These are phyloP conservation scores for Oedothorax gibbosus DNA, from an alignment of 1,140 invertebrate species.

Conservation along the genomic window DNA sequence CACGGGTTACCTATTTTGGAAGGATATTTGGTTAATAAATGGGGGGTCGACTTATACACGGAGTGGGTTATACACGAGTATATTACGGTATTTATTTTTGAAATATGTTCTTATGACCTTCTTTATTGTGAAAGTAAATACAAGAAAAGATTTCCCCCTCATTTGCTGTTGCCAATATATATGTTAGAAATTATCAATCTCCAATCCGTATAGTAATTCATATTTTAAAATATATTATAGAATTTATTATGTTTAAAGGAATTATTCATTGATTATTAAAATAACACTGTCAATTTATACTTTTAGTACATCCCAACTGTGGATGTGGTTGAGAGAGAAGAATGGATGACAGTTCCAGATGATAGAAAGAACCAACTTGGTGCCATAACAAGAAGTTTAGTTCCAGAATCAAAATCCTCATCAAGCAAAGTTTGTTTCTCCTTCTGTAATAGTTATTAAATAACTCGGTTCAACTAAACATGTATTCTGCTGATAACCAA, in stretches of 20 bases:
- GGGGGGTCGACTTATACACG: too few relatives aligned
- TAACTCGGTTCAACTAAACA: not conserved
- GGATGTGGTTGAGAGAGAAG: conserved; percentile 40
- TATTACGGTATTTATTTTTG: too few relatives aligned
- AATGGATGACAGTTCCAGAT: conserved; percentile 54
- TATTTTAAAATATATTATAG: not conserved
- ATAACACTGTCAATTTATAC: not conserved
- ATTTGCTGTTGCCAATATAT: too few relatives aligned
- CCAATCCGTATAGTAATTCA: not conserved
- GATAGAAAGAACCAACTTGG: conserved; percentile 36
- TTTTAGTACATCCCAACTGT: not conserved
- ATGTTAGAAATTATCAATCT: too few relatives aligned
- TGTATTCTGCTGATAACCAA: not conserved
- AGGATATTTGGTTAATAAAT: too few relatives aligned
- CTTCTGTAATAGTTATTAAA: not conserved
- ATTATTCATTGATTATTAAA: not conserved
- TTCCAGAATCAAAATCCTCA: conserved; percentile 3
- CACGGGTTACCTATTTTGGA: too few relatives aligned
- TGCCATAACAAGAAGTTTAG: conserved; percentile 53
- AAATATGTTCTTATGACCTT: too few relatives aligned
- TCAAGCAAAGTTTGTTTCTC: conserved; percentile 18
- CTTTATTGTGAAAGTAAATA: too few relatives aligned
- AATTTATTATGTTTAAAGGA: not conserved
- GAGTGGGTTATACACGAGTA: too few relatives aligned
- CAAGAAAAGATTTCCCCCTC: too few relatives aligned